Evolutionary conservation across 2,888 invertebrate genomes (phyloP), one percentile per base, ranked within the genome.

Genomic region (Microdon myrmicae): DNA sequence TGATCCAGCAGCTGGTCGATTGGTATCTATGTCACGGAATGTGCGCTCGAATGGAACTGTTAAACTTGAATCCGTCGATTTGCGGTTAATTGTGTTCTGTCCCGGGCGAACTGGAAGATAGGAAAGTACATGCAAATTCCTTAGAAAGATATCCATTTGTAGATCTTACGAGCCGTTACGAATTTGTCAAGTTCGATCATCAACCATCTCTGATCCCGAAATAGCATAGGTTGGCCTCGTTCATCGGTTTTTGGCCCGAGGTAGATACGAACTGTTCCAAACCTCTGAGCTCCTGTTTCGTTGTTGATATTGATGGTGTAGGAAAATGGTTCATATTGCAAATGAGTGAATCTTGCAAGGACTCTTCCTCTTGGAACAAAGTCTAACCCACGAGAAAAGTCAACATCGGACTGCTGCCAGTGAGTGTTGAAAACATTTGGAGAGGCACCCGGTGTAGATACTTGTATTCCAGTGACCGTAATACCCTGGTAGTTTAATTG

Each of bases 1-100:
- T n/a, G 82, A 77, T 28, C 84, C 84, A 0, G 82, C 84, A 10
- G 75, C 69, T 0, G 89, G 88, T 0, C 89, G 82, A 45, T 79
- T 82, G 1, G 74, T 71, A 68, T 89, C 88, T 70, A 89, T 75
- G 74, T 87, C 85, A 6, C 89, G 85, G 86, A 91, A 94, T 1
- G 90, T 90, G 53, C 88, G 83, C 75, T 90, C 91, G 75, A 89
- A 91, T 0, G 92, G 91, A 72, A 92, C 90, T 6, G 92, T 92
- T 8, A 94, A 87, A 0, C 90, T 87, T 0, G 93, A 92, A 35
- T 90, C 86, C 0, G 79, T 75, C 3, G 91, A 91, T 12, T 80
- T 77, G 8, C 89, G 86, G 0, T 82, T 83, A 41, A 93, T 82
- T 0, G 82, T 85, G 73, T 89, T 90, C 61, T 81, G 80, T 3